Evolutionary conservation across 2,888 invertebrate species (phyloP).

Genomic region (Hypsopygia costalis): DNA sequence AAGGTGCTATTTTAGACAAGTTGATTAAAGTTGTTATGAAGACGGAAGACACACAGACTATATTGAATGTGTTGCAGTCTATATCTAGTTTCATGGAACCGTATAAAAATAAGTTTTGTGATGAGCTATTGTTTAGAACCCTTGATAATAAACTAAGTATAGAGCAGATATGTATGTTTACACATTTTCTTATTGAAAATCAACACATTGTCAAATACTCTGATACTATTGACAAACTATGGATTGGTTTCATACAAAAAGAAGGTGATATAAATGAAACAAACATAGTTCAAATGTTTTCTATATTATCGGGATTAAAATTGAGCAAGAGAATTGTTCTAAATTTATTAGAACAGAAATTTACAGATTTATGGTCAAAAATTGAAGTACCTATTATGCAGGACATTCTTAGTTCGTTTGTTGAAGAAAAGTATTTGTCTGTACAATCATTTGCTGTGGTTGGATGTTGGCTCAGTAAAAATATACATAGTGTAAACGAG

Average conservation of each 20-base stretch:
- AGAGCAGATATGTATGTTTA: constrained; percentile 80
- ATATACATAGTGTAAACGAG: constrained; percentile 82
- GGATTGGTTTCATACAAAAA: constrained; percentile 82
- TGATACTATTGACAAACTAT: constrained; percentile 82
- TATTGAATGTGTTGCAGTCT: constrained; percentile 62
- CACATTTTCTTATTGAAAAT: constrained; percentile 74
- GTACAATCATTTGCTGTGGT: constrained; percentile 58
- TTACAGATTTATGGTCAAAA: constrained; percentile 78
- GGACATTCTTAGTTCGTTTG: constrained; percentile 66
- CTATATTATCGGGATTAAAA: constrained; percentile 77
- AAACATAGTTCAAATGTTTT: constrained; percentile 80
- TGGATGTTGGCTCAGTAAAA: constrained; percentile 80
- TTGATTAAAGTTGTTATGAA: constrained; percentile 62
- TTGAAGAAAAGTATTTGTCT: constrained; percentile 58
- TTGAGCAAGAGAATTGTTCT: constrained; percentile 81
- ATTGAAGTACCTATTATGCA: constrained; percentile 66
- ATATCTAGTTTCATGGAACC: constrained; percentile 60
- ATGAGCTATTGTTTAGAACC: constrained; percentile 82
- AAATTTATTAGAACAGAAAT: constrained; percentile 79
- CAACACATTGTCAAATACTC: constrained; percentile 65
- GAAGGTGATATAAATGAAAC: constrained; percentile 78
- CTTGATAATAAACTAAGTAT: constrained; percentile 81
- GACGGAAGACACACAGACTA: constrained; percentile 70
- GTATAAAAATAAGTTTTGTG: constrained; percentile 76
- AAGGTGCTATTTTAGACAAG: constrained; percentile 71